A percentile compares a stretch with the other conserved stretches of the same genome.
phyloP scores from a whole-genome alignment of 2,797 vertebrate genomes.

The Capromys pilorides region DNA sequence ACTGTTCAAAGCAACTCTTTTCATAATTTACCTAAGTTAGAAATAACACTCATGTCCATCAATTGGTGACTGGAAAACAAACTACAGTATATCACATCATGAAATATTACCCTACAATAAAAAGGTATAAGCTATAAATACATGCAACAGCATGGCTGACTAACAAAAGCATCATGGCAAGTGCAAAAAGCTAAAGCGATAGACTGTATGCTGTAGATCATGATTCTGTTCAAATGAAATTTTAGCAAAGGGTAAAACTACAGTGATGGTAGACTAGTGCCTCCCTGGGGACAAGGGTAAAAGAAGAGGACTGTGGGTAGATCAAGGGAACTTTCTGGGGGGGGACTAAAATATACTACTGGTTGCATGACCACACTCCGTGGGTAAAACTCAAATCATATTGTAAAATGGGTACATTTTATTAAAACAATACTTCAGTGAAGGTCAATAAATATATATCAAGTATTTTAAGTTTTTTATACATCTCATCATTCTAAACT shows the following conservation, averaged over 20 bases:
- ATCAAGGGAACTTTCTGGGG: not conserved
- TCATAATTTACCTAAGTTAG: not conserved
- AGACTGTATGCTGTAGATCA: not conserved
- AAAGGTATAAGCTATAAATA: not conserved
- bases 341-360: no score
- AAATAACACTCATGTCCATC: not conserved
- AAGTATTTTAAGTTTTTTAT: not conserved
- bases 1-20: constrained; percentile 15
- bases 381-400: not conserved
- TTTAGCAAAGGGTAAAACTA: not conserved
- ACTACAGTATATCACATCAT: not conserved
- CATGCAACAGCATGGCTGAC: not conserved
- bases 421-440: not conserved
- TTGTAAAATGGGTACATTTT: not conserved
- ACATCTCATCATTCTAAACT: not conserved
- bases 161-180: not conserved
- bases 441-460: not conserved
- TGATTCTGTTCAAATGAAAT: not conserved
- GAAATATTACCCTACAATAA: not conserved
- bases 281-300: not conserved
- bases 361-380: not conserved
- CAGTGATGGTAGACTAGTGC: not conserved
- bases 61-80: not conserved
- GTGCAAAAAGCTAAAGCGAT: not conserved
- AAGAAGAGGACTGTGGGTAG: no score